phyloP scores from a whole-genome alignment of 2,888 invertebrate species.

The Cryptosula pallasiana region DNA sequence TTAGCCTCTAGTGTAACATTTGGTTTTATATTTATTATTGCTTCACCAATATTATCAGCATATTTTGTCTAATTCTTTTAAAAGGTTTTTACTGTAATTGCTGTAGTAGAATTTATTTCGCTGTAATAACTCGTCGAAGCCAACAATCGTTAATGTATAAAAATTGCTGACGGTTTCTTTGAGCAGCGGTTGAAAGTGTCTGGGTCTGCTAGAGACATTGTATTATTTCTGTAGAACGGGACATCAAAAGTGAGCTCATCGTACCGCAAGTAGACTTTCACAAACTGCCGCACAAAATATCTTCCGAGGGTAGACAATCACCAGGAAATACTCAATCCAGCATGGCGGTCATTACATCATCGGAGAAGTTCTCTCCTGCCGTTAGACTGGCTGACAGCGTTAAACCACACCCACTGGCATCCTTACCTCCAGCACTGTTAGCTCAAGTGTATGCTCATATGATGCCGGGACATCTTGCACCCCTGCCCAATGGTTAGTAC shows the following conservation, averaged over 20 bases:
- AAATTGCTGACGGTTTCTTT: too few relatives aligned
- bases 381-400: not conserved
- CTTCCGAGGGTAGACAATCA: slow-evolving; percentile 8
- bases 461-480: not conserved
- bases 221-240: not conserved
- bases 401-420: not conserved
- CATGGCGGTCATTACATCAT: slow-evolving; percentile 8
- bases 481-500: not conserved
- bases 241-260: not conserved
- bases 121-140: too few relatives aligned
- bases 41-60: too few relatives aligned
- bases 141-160: too few relatives aligned
- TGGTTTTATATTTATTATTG: too few relatives aligned
- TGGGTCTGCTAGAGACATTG: not conserved
- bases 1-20: too few relatives aligned
- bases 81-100: too few relatives aligned
- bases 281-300: slow-evolving; percentile 19
- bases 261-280: slow-evolving; percentile 18
- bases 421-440: not conserved
- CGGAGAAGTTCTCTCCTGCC: not conserved
- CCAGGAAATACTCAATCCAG: not conserved
- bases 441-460: slow-evolving; percentile 10
- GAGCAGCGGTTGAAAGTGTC: not conserved
- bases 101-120: too few relatives aligned
- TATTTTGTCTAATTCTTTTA: too few relatives aligned